phyloP scores from a whole-genome alignment of 1,140 invertebrate species.

The Vanessa atalanta region DNA sequence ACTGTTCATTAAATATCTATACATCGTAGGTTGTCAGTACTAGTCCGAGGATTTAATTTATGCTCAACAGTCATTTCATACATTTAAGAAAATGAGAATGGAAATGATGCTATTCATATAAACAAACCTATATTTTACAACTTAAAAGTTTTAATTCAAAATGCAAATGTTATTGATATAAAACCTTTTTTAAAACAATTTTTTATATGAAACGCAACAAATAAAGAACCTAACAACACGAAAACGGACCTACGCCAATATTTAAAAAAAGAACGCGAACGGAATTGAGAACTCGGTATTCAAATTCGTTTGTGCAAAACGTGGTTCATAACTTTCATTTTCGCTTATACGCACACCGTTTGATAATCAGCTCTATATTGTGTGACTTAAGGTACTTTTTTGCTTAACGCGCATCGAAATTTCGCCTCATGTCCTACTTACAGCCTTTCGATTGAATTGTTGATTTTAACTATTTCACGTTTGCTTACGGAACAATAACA shows the following conservation, averaged over 20 bases:
- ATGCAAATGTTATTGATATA: not conserved
- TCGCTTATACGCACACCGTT: conserved; percentile 43
- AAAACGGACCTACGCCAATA: conserved; percentile 39
- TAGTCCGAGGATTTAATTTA: too few relatives aligned
- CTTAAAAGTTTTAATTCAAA: not conserved
- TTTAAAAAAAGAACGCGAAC: conserved; percentile 40
- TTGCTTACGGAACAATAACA: conserved; percentile 60
- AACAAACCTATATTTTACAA: too few relatives aligned
- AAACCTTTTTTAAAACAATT: not conserved
- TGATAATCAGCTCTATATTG: conserved; percentile 38
- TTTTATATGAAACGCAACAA: not conserved
- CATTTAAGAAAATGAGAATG: too few relatives aligned
- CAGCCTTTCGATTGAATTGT: conserved; percentile 67
- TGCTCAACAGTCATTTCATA: too few relatives aligned
- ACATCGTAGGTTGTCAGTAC: too few relatives aligned
- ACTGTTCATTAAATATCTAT: too few relatives aligned
- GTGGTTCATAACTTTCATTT: conserved; percentile 75
- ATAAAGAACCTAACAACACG: conserved; percentile 7
- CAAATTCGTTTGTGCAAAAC: conserved; percentile 74
- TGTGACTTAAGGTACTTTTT: conserved; percentile 41
- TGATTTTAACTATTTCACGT: conserved; percentile 72
- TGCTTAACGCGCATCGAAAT: conserved; percentile 45
- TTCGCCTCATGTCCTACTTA: conserved; percentile 73
- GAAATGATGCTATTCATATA: too few relatives aligned
- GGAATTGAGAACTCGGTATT: conserved; percentile 65